phyloP scores from a whole-genome alignment of 2,888 invertebrate species.

The Hirtodrosophila confusa region DNA sequence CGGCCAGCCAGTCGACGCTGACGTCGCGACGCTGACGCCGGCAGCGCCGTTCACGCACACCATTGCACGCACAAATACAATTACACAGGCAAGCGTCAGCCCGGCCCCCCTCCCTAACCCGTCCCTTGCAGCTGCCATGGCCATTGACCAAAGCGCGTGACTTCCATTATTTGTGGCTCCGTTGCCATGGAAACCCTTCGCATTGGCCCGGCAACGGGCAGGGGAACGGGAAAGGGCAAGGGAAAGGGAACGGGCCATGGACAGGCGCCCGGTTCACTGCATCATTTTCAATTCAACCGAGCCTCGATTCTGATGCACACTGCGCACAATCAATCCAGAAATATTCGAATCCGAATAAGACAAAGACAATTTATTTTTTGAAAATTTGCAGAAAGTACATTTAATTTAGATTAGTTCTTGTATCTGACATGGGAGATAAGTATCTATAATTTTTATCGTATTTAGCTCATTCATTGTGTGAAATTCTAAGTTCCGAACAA shows the following conservation, averaged over 20 bases:
- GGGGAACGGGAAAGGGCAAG: too few relatives aligned
- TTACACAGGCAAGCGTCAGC: slow-evolving; percentile 13
- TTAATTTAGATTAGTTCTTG: too few relatives aligned
- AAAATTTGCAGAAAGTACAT: too few relatives aligned
- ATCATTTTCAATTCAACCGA: slow-evolving; percentile 27
- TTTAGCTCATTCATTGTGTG: too few relatives aligned
- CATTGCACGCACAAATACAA: slow-evolving; percentile 58
- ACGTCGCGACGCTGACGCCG: slow-evolving; percentile 35
- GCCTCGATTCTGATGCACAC: slow-evolving; percentile 11
- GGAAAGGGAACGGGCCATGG: neutral
- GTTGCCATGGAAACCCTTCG: slow-evolving; percentile 58
- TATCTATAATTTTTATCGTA: too few relatives aligned
- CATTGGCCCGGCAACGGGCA: slow-evolving; percentile 24
- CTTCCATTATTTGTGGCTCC: slow-evolving; percentile 60
- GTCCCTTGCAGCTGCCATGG: slow-evolving; percentile 4
- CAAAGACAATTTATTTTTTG: too few relatives aligned
- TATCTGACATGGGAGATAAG: too few relatives aligned
- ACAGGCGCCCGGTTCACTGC: slow-evolving; percentile 18
- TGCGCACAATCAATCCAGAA: neutral
- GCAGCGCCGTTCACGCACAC: slow-evolving; percentile 60
- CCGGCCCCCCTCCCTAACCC: neutral
- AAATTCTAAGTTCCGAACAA: too few relatives aligned
- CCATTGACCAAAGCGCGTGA: slow-evolving; percentile 62
- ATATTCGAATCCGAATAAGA: neutral
- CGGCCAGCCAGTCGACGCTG: slow-evolving; percentile 47